Percentiles rank a stretch among this genome's conserved stretches.
These are phyloP conservation scores for Anoplolepis gracilipes DNA, from an alignment of 1,140 invertebrate genomes.

Conservation along the genomic window DNA sequence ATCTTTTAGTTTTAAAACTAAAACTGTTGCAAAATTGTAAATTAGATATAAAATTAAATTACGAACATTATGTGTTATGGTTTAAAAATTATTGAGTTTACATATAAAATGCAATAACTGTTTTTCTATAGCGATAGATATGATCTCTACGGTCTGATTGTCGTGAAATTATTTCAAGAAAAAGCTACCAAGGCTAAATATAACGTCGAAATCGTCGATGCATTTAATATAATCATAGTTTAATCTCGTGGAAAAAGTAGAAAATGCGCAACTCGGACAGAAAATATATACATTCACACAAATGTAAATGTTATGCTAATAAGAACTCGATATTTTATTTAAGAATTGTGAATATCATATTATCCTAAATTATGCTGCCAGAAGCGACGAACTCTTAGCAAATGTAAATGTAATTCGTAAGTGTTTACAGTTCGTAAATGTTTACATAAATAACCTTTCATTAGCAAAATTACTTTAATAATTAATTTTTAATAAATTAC, in stretches of 20 bases:
- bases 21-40: too few species aligned
- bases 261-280: neutral
- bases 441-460: neutral
- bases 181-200: neutral
- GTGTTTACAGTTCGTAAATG: conserved; percentile 6
- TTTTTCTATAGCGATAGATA: conserved; percentile 14
- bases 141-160: conserved; percentile 49
- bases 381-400: neutral
- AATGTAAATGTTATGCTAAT: conserved; percentile 11
- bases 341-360: neutral
- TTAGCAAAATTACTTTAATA: neutral
- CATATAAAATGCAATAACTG: conserved; percentile 28
- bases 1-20: too few species aligned
- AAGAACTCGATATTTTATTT: conserved; percentile 10
- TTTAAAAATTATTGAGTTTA: conserved; percentile 10
- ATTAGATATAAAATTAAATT: too few species aligned
- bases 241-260: conserved; percentile 13
- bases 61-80: neutral
- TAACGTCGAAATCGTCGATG: conserved; percentile 25
- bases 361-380: neutral
- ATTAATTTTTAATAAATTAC: neutral
- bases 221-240: conserved; percentile 31
- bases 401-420: too few species aligned
- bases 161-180: conserved; percentile 22
- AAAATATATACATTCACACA: neutral